Evolutionary conservation across 2,888 invertebrate genomes (phyloP), one percentile per base, ranked within the genome.

Genomic region (Cataglyphis albicans): DNA sequence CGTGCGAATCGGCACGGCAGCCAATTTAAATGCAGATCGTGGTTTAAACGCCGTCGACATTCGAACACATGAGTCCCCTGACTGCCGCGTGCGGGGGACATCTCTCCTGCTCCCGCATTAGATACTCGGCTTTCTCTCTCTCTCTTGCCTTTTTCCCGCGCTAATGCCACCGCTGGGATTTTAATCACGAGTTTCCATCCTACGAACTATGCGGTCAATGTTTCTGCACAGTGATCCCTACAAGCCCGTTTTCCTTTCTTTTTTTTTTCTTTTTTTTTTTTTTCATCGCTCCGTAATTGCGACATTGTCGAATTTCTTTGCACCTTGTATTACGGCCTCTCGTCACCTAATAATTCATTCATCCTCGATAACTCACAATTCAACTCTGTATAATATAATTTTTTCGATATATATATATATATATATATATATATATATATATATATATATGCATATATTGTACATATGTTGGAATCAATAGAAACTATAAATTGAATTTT

Each of bases 1-100:
- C 63, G 65, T 86, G 87, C 61, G 89, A 88, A 90, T 89, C 86
- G 89, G 87, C 81, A 84, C 82, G 78, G 75, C 57, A 81, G 87
- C 89, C 92, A 93, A 93, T 93, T 92, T 92, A 92, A 92, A 92
- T 93, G 92, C 91, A 93, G 91, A 93, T 93, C 88, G 87, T 84
- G 89, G 88, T 91, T 90, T 91, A 88, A 88, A 87, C 84, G 87
- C 86, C 84, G 86, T 83, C 88, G 65, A 82, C 89, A 88, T 84
- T 86, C 86, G 85, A 88, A 87, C 89, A 87, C 88, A 89, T 88
- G 89, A 91, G 90, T 85, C 90, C 86, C 68, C 81, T 81, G 83
- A 87, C 75, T 80, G 52, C 57, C 48, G 68, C 35, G 59, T 78
- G 72, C 68, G 68, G 32, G 57, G 6, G 67, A 70, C 38, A 74